These are phyloP conservation scores for Leptinotarsa defecta DNA, from an alignment of 1,140 invertebrate genomes.

Conservation along the genomic window DNA sequence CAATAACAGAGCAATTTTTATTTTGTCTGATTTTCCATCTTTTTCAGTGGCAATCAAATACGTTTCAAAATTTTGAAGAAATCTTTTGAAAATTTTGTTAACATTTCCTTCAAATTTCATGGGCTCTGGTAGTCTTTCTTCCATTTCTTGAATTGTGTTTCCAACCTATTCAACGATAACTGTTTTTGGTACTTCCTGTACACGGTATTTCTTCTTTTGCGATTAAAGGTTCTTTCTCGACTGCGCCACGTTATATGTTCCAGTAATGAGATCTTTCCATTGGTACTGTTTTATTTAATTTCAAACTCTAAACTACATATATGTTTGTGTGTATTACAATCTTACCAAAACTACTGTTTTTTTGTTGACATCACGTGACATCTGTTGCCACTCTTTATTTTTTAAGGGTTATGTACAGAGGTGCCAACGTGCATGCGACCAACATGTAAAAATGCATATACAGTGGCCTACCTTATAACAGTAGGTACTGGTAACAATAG, in stretches of 20 bases:
- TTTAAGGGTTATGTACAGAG: neutral
- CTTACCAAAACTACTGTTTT: neutral
- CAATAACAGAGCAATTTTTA: slow-evolving; percentile 36
- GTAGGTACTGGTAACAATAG: too few species aligned
- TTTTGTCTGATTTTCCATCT: slow-evolving; percentile 15
- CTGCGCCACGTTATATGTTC: neutral
- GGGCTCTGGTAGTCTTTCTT: neutral
- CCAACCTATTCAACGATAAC: neutral
- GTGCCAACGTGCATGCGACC: neutral
- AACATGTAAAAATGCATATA: neutral
- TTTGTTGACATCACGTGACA: neutral
- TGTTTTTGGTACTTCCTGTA: neutral
- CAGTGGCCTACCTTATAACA: neutral
- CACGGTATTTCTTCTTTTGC: neutral
- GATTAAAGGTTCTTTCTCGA: slow-evolving; percentile 1
- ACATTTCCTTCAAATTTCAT: slow-evolving; percentile 29
- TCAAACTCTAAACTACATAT: neutral
- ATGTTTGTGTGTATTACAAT: neutral
- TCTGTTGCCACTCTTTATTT: neutral
- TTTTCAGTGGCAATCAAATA: slow-evolving; percentile 31
- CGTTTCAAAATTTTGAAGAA: slow-evolving; percentile 35
- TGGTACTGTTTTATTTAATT: neutral
- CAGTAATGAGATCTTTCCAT: neutral
- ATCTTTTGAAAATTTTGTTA: slow-evolving; percentile 38
- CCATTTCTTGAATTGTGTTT: neutral